phyloP scores from a whole-genome alignment of 2,888 invertebrate species.

The Ormyrus thymus region DNA sequence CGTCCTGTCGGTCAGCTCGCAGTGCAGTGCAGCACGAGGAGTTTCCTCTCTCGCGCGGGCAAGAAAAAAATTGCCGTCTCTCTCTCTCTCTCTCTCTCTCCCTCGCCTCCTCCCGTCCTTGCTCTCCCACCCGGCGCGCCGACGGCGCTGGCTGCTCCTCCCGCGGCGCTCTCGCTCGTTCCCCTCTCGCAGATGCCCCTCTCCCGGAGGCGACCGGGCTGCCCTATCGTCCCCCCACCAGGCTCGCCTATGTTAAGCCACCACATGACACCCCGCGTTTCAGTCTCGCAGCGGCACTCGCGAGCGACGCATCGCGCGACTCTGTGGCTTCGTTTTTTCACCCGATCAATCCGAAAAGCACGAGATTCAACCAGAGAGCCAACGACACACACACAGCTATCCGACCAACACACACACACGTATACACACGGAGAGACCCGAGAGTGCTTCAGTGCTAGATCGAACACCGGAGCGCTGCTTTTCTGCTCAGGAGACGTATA shows the following conservation, averaged over 20 bases:
- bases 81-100: constrained; percentile 1
- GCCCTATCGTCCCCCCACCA: constrained; percentile 53
- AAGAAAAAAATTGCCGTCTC: background rate
- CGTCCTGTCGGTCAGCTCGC: too few species aligned
- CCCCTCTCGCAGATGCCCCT: background rate
- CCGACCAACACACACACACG: background rate
- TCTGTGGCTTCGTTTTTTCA: constrained; percentile 40
- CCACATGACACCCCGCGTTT: constrained; percentile 72
- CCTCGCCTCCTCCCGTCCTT: constrained; percentile 12
- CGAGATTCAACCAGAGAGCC: background rate
- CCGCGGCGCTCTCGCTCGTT: background rate
- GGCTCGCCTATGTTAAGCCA: constrained; percentile 68
- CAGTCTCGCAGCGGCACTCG: constrained; percentile 73
- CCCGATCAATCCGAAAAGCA: background rate
- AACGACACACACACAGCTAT: background rate
- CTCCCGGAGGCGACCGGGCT: background rate
- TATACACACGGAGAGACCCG: background rate
- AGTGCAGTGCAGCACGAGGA: too few species aligned
- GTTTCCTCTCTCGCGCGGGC: too few species aligned
- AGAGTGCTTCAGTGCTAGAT: background rate
- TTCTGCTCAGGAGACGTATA: too few species aligned
- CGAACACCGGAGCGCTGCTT: too few species aligned
- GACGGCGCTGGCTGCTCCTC: background rate
- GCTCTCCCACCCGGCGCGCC: background rate
- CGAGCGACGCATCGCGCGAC: constrained; percentile 60